Conservation (phyloP, 2,888 invertebrate species). For the Trachelus iudaicus region DNA sequence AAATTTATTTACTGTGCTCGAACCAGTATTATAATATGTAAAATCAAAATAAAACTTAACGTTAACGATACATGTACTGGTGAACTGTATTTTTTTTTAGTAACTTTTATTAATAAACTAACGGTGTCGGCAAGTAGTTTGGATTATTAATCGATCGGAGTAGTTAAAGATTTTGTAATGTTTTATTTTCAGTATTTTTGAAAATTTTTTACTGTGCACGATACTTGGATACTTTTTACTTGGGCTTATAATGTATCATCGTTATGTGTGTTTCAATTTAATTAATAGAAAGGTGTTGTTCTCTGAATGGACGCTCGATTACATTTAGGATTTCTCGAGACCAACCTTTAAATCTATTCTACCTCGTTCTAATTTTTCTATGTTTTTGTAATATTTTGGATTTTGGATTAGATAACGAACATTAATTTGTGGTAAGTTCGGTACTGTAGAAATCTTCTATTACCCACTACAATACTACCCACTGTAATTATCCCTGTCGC, state of each 20-base stretch:
- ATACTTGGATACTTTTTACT: slow-evolving; percentile 6
- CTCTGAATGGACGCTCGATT: background rate
- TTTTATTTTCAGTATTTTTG: slow-evolving; percentile 1
- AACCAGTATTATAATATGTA: background rate
- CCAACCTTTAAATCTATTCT: background rate
- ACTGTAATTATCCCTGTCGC: background rate
- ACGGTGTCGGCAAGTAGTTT: slow-evolving; percentile 8
- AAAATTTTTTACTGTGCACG: background rate
- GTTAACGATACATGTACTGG: background rate
- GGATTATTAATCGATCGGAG: background rate
- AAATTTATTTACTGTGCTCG: background rate
- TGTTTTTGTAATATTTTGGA: background rate
- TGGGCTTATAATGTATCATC: background rate
- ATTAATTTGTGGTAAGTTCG: background rate
- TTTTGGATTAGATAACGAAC: background rate
- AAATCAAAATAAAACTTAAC: slow-evolving; percentile 5
- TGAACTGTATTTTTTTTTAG: slow-evolving; percentile 6
- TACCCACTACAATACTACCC: background rate
- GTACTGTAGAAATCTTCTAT: background rate
- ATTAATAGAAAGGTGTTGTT: background rate
- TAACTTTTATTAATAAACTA: slow-evolving; percentile 8
- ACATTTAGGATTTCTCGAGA: background rate
- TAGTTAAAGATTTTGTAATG: background rate
- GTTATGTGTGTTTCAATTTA: slow-evolving; percentile 7
- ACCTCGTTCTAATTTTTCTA: background rate